A percentile compares a stretch with the other conserved stretches of the same genome.
Evolutionary conservation across 2,113 vertebrate species (phyloP).

Genomic region (Zosterops japonicus): DNA sequence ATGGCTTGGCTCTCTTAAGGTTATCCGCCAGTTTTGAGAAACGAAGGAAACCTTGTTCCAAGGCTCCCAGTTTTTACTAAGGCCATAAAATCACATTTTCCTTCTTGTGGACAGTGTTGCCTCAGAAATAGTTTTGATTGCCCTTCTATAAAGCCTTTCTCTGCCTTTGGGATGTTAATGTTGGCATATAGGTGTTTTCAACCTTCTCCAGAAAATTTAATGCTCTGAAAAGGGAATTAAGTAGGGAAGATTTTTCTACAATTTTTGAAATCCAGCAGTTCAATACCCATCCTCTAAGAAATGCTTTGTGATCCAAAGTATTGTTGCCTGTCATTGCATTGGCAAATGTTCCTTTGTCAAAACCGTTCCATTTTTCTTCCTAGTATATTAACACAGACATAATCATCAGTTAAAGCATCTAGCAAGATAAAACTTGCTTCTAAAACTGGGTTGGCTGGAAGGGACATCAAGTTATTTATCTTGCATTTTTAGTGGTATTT

Average conservation of each 20-base stretch:
- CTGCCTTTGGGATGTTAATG: not conserved
- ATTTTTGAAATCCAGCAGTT: not conserved
- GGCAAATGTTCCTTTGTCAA: not conserved
- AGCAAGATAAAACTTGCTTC: not conserved
- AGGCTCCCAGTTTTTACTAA: not conserved
- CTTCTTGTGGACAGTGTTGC: not conserved
- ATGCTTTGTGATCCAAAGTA: not conserved
- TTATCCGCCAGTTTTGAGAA: not conserved
- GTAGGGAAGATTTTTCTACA: not conserved
- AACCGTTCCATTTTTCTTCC: not conserved
- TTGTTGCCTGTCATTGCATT: not conserved
- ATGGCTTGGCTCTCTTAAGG: not conserved
- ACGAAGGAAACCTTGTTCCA: not conserved
- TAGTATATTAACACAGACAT: not conserved
- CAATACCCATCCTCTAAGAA: not conserved
- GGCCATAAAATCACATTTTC: not conserved
- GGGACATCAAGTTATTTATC: not conserved
- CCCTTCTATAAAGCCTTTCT: not conserved
- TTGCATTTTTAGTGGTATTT: not conserved
- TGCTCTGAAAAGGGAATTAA: not conserved
- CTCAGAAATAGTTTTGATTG: not conserved
- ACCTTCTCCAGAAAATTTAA: not conserved
- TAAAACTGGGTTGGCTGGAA: not conserved
- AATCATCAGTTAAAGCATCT: not conserved
- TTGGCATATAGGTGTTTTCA: not conserved